Conservation (phyloP, 2,888 invertebrate species). For the Andrena haemorrhoa region DNA sequence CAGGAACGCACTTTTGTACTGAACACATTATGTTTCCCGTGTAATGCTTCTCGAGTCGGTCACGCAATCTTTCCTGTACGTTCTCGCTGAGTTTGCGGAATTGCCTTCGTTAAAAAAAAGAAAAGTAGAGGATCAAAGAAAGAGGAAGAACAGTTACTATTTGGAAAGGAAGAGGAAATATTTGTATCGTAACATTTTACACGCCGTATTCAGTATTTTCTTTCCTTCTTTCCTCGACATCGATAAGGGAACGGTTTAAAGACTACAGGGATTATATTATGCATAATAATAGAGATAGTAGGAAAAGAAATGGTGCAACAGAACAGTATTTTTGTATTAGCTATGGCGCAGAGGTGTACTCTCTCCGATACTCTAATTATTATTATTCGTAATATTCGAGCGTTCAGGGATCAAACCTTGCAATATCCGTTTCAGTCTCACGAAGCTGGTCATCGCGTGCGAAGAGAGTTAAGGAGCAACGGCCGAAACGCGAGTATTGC, state of each 20-base stretch:
- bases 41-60: not conserved
- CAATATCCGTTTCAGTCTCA: conserved; percentile 40
- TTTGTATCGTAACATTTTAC: conserved; percentile 21
- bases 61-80: not conserved
- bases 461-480: not conserved
- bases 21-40: conserved; percentile 4
- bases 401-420: conserved; percentile 55
- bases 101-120: not conserved
- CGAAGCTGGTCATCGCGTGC: conserved; percentile 35
- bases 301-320: conserved; percentile 77
- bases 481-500: not conserved
- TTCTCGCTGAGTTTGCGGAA: conserved; percentile 1
- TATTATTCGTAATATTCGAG: conserved; percentile 66
- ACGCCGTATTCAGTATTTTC: conserved; percentile 71
- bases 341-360: conserved; percentile 43
- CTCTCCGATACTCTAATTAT: conserved; percentile 53
- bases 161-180: not conserved
- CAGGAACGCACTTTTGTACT: conserved; percentile 14
- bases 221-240: conserved; percentile 60
- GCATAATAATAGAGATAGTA: conserved; percentile 76
- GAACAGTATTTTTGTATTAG: conserved; percentile 83
- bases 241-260: conserved; percentile 68
- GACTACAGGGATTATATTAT: conserved; percentile 76
- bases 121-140: not conserved
- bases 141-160: too few species aligned